A percentile compares a stretch with the other conserved stretches of the same genome.
Conservation (phyloP, 2,888 invertebrate species). For the Apodemia zela region DNA sequence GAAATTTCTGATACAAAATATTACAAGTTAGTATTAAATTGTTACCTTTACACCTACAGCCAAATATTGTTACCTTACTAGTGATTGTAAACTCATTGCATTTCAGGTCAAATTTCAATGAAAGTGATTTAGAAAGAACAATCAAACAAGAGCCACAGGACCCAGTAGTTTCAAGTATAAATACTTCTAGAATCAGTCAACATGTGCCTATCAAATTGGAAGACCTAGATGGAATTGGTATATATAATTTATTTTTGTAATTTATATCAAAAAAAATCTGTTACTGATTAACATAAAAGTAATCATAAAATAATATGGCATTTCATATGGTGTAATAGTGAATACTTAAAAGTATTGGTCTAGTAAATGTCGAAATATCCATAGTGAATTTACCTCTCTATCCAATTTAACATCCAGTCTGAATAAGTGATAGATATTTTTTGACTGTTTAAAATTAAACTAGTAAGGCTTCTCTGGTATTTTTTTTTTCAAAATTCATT, state of each 20-base stretch:
- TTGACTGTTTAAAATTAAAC: too few species aligned
- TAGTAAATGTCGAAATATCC: too few species aligned
- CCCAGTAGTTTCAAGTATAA: conserved; percentile 40
- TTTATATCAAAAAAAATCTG: too few species aligned
- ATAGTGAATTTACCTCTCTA: too few species aligned
- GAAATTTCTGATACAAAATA: conserved; percentile 56
- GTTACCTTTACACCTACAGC: neutral
- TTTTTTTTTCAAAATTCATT: too few species aligned
- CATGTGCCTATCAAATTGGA: conserved; percentile 71
- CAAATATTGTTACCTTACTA: neutral
- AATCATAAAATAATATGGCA: too few species aligned
- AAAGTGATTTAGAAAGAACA: conserved; percentile 50
- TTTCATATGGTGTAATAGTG: too few species aligned
- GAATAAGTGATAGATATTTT: too few species aligned
- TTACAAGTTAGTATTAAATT: conserved; percentile 48
- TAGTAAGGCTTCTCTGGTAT: too few species aligned
- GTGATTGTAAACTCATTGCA: neutral
- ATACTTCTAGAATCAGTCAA: conserved; percentile 47
- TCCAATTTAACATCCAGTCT: too few species aligned
- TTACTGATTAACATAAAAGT: too few species aligned
- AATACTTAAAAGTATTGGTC: too few species aligned
- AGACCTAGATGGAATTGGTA: conserved; percentile 74
- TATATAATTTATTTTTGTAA: neutral
- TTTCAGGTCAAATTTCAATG: conserved; percentile 43
- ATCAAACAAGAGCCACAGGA: conserved; percentile 66